A percentile compares a stretch with the other conserved stretches of the same genome.
Evolutionary conservation across 2,797 vertebrate genomes (phyloP).

Genomic region (Balearica regulorum): DNA sequence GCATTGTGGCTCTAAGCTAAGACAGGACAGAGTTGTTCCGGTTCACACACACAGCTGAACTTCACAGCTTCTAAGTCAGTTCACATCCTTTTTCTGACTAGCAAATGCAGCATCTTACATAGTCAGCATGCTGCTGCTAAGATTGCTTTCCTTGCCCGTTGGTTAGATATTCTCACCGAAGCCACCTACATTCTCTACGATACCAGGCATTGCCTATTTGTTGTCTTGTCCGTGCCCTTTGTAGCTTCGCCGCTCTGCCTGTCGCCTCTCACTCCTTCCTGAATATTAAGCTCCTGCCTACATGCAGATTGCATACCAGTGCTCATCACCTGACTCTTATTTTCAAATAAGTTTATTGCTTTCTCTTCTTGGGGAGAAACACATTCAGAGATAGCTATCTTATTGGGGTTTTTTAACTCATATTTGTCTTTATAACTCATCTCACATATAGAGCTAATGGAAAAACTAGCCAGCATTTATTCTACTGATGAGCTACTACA

Average conservation of each 20-base stretch:
- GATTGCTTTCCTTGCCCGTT: not conserved
- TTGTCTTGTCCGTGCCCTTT: accelerated
- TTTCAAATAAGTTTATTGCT: not conserved
- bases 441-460: not conserved
- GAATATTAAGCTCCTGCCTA: not conserved
- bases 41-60: not conserved
- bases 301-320: not conserved
- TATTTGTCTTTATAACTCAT: not conserved
- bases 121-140: not conserved
- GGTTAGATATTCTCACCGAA: not conserved
- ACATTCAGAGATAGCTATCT: not conserved
- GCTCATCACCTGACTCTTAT: not conserved
- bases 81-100: not conserved
- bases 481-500: not conserved
- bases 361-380: not conserved
- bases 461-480: not conserved
- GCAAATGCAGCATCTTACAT: not conserved
- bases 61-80: not conserved
- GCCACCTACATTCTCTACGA: not conserved
- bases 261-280: not conserved
- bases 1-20: not conserved
- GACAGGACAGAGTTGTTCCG: accelerated
- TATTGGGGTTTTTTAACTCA: not conserved
- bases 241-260: not conserved
- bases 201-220: not conserved